Percentiles rank a stretch among this genome's conserved stretches.
Conservation (phyloP, 2,888 invertebrate species). For the Linnaemya vulpina region DNA sequence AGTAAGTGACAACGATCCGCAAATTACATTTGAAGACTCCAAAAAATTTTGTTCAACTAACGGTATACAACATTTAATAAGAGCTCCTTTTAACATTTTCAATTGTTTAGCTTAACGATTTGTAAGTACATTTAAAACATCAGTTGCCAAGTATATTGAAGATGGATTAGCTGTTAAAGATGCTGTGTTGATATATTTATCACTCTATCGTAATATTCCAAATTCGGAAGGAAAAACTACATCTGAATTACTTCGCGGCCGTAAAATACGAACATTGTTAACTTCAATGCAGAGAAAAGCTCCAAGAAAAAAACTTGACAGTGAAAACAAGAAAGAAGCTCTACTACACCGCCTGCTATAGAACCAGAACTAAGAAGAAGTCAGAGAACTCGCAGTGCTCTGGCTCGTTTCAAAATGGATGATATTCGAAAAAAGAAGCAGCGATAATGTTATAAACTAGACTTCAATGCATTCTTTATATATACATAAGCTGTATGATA, state of each 20-base stretch:
- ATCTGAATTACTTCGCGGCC: constrained; percentile 6
- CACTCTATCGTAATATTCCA: background rate
- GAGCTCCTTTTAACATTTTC: constrained; percentile 72
- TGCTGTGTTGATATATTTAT: background rate
- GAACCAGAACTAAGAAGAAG: too few relatives aligned
- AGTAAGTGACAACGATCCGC: constrained; percentile 11
- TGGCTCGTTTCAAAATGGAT: too few relatives aligned
- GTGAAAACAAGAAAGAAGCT: background rate
- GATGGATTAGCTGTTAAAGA: background rate
- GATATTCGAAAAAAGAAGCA: too few relatives aligned
- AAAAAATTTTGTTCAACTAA: constrained; percentile 5
- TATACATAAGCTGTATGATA: too few relatives aligned
- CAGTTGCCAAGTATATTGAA: background rate
- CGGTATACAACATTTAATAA: constrained; percentile 70
- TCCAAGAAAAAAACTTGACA: background rate
- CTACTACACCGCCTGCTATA: too few relatives aligned
- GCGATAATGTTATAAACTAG: too few relatives aligned
- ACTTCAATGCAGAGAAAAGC: background rate
- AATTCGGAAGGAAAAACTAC: background rate
- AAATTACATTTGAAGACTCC: constrained; percentile 21
- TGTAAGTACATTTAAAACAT: constrained; percentile 11
- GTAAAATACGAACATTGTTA: constrained; percentile 6
- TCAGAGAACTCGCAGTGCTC: too few relatives aligned
- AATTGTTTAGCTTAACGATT: constrained; percentile 55
- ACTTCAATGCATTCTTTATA: too few relatives aligned